Conservation (phyloP, 1,140 invertebrate species). For the Augochlora pura region DNA sequence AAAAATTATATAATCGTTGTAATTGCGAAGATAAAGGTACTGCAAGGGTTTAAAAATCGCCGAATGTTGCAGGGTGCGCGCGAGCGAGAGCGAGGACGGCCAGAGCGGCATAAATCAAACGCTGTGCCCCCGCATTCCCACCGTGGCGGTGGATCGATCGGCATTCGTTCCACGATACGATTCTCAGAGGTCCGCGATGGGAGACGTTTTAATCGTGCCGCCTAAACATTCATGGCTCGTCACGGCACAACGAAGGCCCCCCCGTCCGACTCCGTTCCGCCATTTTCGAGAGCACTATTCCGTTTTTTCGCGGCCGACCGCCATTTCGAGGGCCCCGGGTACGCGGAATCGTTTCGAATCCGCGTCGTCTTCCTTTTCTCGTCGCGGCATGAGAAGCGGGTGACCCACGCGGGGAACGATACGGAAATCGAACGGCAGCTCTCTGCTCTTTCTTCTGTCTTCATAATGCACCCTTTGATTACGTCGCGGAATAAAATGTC, state of each 20-base stretch:
- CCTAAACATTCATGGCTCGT: constrained; percentile 63
- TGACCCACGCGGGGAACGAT: no score
- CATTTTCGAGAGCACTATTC: constrained; percentile 39
- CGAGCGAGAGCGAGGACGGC: constrained; percentile 22
- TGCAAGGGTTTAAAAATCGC: no score
- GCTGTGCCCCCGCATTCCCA: constrained; percentile 62
- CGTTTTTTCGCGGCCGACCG: constrained; percentile 25
- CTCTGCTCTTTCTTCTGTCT: no score
- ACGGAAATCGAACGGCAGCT: no score
- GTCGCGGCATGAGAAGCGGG: no score
- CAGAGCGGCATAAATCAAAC: constrained; percentile 72
- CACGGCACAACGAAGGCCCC: constrained; percentile 7
- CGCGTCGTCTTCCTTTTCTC: not conserved
- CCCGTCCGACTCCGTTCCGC: constrained; percentile 25
- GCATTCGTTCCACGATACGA: constrained; percentile 66
- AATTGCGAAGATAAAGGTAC: no score
- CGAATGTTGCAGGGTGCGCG: not conserved
- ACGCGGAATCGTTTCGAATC: constrained; percentile 14
- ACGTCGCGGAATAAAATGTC: no score
- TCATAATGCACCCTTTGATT: no score
- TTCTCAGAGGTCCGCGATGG: constrained; percentile 57
- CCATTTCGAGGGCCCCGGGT: constrained; percentile 16
- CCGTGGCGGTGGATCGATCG: constrained; percentile 67
- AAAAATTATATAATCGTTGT: no score
- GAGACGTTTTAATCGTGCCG: constrained; percentile 70